Base-by-base conservation (phyloP, 2,888 invertebrate genomes). In the Glaucopsyche alexis region DNA sequence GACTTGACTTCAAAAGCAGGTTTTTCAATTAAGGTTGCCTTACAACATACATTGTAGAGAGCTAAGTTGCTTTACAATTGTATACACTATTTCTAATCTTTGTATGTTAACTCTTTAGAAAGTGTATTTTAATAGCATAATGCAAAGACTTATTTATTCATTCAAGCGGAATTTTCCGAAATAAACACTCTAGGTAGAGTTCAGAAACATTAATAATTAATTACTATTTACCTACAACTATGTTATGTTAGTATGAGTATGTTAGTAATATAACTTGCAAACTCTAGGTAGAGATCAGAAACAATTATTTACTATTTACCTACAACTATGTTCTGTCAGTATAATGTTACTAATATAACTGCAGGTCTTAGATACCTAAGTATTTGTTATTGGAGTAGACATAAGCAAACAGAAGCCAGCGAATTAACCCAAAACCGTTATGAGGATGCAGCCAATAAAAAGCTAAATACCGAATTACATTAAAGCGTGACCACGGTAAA, bases 401-500 rank as follows among this genome's bases (percentile, higher is more conserved):
- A 19, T 19, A 60, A 38, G 29, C 38, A 38, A 49, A 49, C 47
- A 14, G 69, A 69, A 49, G 69, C 13, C 16, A 47, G 13, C 47
- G 47, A 42, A 67, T 29, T 1, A 47, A 14, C 47, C 45, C 45
- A 67, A 66, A 47, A 69, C 69, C 69, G 69, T 69, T 69, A 67
- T 19, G 7, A 38, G 14, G 64, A 47, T 49, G 47, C 69, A 69
- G 9, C n/a, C 76, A 80, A 79, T 84, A 80, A 79, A 29, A 84
- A 86, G 86, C 75, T 74, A 75, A 74, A 75, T 73, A 75, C 77
- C 77, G 76, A 80, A 80, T 79, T 81, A 79, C 78, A 79, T 81
- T 80, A 77, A 88, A 86, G 69, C 81, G 84, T 84, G 87, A 83
- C 82, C 78, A 76, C 78, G 76, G 72, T 77, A 76, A 83, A 88